Evolutionary conservation across 2,113 vertebrate genomes (phyloP).

Genomic region (Hemibagrus wyckioides): DNA sequence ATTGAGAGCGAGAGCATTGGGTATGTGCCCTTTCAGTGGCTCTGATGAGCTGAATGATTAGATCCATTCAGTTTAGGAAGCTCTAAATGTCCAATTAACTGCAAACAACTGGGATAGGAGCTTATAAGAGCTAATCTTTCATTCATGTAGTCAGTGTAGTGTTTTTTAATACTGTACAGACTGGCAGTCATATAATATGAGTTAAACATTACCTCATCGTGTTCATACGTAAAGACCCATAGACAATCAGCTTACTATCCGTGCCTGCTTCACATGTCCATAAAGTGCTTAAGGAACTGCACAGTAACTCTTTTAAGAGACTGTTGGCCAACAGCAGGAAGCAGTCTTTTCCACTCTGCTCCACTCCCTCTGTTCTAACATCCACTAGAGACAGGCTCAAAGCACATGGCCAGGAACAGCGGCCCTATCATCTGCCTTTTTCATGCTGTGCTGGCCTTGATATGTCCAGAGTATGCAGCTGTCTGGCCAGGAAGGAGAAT

Average conservation of each 20-base stretch:
- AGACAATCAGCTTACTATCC: conserved; percentile 13
- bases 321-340: conserved; percentile 36
- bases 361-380: not conserved
- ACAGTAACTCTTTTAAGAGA: conserved; percentile 35
- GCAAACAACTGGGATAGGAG: not conserved
- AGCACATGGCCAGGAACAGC: not conserved
- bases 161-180: not conserved
- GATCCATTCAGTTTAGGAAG: not conserved
- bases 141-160: not conserved
- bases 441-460: conserved; percentile 46
- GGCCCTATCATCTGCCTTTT: conserved; percentile 34
- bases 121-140: not conserved
- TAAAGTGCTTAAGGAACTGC: conserved; percentile 27
- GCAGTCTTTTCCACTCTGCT: conserved; percentile 17
- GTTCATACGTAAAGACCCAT: not conserved
- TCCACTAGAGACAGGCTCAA: conserved; percentile 13
- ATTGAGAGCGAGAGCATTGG: conserved; percentile 20
- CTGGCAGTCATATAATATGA: not conserved
- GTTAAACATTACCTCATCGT: not conserved
- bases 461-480: conserved; percentile 44
- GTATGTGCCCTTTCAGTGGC: conserved; percentile 17
- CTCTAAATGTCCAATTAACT: not conserved
- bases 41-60: conserved; percentile 7
- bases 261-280: conserved; percentile 23
- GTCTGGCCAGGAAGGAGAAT: conserved; percentile 21